phyloP scores from a whole-genome alignment of 2,113 vertebrate genomes.

The Lepus europaeus region DNA sequence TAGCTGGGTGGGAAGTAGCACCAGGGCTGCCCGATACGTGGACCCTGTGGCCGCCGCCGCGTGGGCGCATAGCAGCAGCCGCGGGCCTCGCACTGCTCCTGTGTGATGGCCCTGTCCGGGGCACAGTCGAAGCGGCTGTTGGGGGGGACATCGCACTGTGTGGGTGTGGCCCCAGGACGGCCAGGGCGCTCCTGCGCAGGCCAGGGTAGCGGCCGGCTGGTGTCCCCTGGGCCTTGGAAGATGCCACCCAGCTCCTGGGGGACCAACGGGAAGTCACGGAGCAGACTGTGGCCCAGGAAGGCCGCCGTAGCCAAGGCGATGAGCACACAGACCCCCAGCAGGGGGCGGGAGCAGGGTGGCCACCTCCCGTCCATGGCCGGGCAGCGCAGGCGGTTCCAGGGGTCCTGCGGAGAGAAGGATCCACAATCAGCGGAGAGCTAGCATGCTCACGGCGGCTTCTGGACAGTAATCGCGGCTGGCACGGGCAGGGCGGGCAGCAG shows the following conservation, averaged over 20 bases:
- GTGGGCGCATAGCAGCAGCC: conserved; percentile 89
- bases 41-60: fast-evolving
- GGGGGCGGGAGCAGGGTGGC: neutral
- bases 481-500: too few species aligned
- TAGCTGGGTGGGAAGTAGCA: conserved; percentile 91
- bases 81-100: conserved; percentile 87
- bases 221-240: neutral
- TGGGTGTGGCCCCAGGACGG: neutral
- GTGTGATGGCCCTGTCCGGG: conserved; percentile 86
- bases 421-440: too few species aligned
- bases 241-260: neutral
- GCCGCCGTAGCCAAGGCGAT: neutral
- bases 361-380: neutral
- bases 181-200: neutral
- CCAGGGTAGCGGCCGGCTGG: neutral
- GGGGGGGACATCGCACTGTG: conserved; percentile 68
- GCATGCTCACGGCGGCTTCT: too few species aligned
- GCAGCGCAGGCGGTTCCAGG: neutral
- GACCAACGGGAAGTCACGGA: neutral
- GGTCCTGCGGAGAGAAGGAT: too few species aligned
- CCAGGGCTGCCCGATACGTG: conserved; percentile 87
- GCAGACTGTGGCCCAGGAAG: conserved; percentile 13
- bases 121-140: conserved; percentile 89
- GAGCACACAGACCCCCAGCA: neutral
- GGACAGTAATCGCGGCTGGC: too few species aligned